Evolutionary conservation across 2,888 invertebrate species (phyloP), one percentile per base, ranked within the genome.

Genomic region (Ophioninae sp.): DNA sequence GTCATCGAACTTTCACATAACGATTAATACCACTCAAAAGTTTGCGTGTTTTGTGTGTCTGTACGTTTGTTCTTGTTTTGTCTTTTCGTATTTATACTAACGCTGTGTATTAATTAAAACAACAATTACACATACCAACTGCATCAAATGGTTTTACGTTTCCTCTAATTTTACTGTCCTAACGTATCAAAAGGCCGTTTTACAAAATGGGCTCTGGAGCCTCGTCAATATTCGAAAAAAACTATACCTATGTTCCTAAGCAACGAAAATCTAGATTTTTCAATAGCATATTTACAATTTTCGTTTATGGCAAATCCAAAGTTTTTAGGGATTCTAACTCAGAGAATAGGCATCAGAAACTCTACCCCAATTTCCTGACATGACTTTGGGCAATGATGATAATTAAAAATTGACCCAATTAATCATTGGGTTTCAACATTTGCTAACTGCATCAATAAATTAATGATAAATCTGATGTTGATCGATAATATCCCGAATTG

Each of bases 11-110:
- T 80, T n/a, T 81, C 78, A 65, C 58, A 41, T 64, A 63, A 83
- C 76, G 64, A 81, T 75, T 85, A 82, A 82, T 74, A 78, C 59
- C 17, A 44, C 41, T 71, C 58, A 58, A 37, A 67, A 44, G 22
- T 74, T 63, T 64, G 30, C 61, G 30, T 8, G 41, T 79, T 61
- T 74, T 79, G 71, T 64, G 74, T 77, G 81, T n/a, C n/a, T 81
- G 44, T 65, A 56, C 51, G 79, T 51, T 20, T 73, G 44, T 73
- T 30, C 30, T 30, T 59, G 23, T 75, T 64, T 73, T 64, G 44
- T 79, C 67, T 82, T 78, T 63, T 79, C 51, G 71, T 59, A 80
- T 44, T 61, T 76, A 71, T 69, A 82, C 82, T 84, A 82, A 82
- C 69, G 63, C 61, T 79, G 64, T 80, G 69, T 79, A 80, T 73